Base-by-base conservation (phyloP, 1,140 invertebrate species). In the Himalopsyche phryganea region DNA sequence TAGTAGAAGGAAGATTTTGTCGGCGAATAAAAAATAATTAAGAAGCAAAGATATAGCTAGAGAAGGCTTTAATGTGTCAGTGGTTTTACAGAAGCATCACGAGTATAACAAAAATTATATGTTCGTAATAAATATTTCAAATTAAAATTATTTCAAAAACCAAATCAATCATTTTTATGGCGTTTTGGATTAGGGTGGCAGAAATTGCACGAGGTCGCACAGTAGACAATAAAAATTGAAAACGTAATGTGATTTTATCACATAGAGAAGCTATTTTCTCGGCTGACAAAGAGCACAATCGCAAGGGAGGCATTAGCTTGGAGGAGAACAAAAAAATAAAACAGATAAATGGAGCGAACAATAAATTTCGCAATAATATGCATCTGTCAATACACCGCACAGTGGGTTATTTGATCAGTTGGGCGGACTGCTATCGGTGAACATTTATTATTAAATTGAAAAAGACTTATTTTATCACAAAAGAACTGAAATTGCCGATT, bases 301-400 rank as follows among this genome's bases (percentile, higher is more conserved):
- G 36, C 18, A 40, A 46, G 42, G 42, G 41, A 54, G 28, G 32
- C 28, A 54, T 54, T 42, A 54, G 41, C 42, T 44, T 44, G 50
- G 50, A n/a, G 23, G 4, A 28, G 9, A 28, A 28, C 9, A 28
- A 28, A 28, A 49, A 35, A 41, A 49, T n/a, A 47, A 46, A 58
- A 47, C 46, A 59, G 35, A 59, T 52, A 59, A 54, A 54, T 50
- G 50, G 58, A 3, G n/a, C 28, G 19, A 54, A 56, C 50, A 36
- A 60, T 60, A 55, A 50, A 60, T 60, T 49, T 20, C 36, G 18
- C 45, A 53, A 60, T 60, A 42, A 42, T 49, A 18, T 35, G 38
- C 58, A 60, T 60, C 58, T 60, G 58, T 54, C 58, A 60, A 54
- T 60, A 54, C 50, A 50, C 19, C 18, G 41, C 18, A 18, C 33